These are phyloP conservation scores for Myrmophylax atrothorax DNA, from an alignment of 2,113 vertebrate genomes.

Conservation along the genomic window DNA sequence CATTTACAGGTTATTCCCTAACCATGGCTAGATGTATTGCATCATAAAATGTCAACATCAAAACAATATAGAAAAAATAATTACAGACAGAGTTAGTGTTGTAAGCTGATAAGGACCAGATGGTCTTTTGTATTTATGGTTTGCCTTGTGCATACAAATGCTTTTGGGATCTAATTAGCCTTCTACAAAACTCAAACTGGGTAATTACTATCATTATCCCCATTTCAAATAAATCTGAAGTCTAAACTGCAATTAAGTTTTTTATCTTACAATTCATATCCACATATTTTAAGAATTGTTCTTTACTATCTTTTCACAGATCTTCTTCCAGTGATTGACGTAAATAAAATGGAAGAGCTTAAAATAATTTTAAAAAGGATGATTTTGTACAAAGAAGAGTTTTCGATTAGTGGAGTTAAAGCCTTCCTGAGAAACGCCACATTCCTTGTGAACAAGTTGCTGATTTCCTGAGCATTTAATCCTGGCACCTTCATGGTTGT, in stretches of 20 bases:
- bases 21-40: slow-evolving; percentile 62
- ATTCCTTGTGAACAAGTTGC: neutral
- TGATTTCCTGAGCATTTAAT: neutral
- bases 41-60: slow-evolving; percentile 80
- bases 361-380: neutral
- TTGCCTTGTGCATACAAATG: slow-evolving; percentile 83
- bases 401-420: neutral
- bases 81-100: slow-evolving; percentile 79
- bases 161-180: slow-evolving; percentile 87
- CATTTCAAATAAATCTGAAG: slow-evolving; percentile 88
- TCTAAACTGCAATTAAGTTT: slow-evolving; percentile 87
- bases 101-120: slow-evolving; percentile 85
- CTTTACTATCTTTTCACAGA: slow-evolving; percentile 65
- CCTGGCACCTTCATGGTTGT: neutral
- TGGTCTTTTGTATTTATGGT: slow-evolving; percentile 84
- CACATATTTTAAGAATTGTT: slow-evolving; percentile 71
- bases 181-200: slow-evolving; percentile 87
- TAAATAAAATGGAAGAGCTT: slow-evolving; percentile 47
- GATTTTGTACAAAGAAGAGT: slow-evolving; percentile 8
- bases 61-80: slow-evolving; percentile 84
- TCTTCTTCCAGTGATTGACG: slow-evolving; percentile 51
- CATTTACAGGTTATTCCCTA: slow-evolving; percentile 71
- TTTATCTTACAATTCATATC: slow-evolving; percentile 78
- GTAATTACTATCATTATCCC: slow-evolving; percentile 88
- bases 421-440: neutral